These are phyloP conservation scores for Eupeodes luniger DNA, from an alignment of 2,888 invertebrate species.

Conservation along the genomic window DNA sequence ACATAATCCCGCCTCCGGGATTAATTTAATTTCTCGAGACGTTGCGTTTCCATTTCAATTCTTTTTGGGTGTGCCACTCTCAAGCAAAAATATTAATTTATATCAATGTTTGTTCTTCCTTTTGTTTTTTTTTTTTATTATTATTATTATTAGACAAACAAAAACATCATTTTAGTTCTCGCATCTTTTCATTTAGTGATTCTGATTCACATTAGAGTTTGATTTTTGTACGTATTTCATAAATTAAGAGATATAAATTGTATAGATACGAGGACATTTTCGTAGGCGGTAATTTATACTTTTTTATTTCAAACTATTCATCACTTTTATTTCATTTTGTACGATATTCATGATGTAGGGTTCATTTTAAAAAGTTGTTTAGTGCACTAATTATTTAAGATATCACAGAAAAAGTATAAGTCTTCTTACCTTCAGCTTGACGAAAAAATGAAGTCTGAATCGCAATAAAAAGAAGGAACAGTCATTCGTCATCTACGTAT, in stretches of 20 bases:
- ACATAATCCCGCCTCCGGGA: conserved; percentile 56
- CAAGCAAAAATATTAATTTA: neutral
- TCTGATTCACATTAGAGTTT: neutral
- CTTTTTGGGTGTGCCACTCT: conserved; percentile 50
- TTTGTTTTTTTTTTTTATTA: neutral
- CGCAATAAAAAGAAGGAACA: too few relatives aligned
- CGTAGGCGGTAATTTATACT: neutral
- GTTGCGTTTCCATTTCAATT: conserved; percentile 46
- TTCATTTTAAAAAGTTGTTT: too few relatives aligned
- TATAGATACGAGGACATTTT: neutral
- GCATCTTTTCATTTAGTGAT: neutral
- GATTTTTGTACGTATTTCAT: neutral
- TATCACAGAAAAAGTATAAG: too few relatives aligned
- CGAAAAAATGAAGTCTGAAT: too few relatives aligned
- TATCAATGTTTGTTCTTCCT: neutral
- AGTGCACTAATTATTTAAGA: too few relatives aligned
- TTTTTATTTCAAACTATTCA: neutral
- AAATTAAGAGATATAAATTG: conserved; percentile 4
- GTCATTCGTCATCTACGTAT: too few relatives aligned
- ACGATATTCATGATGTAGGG: too few relatives aligned
- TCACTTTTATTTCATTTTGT: neutral
- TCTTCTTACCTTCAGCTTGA: too few relatives aligned
- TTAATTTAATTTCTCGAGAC: conserved; percentile 49
- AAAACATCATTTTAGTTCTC: neutral
- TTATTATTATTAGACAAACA: neutral